Evolutionary conservation across 37 sponge, comb jelly and placozoan species (phyloP).

Genomic region (Cliona cf. orientalis): DNA sequence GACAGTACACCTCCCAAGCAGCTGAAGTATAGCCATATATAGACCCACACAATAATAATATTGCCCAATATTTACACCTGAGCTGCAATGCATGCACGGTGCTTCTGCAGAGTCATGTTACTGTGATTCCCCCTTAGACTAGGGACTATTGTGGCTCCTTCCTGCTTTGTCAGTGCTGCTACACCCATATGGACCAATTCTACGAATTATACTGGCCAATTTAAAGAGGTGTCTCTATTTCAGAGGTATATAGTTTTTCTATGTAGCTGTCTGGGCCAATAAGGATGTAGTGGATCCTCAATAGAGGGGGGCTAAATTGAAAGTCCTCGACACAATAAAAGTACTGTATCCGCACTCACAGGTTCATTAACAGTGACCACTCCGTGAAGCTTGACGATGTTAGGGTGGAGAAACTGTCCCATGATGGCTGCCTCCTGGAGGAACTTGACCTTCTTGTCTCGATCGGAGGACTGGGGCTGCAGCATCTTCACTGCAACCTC

Average conservation of each 20-base stretch:
- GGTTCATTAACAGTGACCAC: constrained; percentile 70
- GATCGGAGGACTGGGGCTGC: constrained; percentile 23
- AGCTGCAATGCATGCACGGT: too few species aligned
- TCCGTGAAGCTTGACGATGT: constrained; percentile 61
- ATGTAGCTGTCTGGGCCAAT: neutral
- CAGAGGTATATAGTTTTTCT: too few species aligned
- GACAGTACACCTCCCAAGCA: too few species aligned
- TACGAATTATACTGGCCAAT: neutral
- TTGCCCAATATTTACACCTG: too few species aligned
- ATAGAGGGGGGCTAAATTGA: neutral
- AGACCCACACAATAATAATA: too few species aligned
- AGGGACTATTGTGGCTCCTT: too few species aligned
- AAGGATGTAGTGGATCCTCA: neutral
- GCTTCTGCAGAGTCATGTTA: too few species aligned
- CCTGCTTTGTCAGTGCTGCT: too few species aligned
- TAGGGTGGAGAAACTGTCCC: constrained; percentile 67
- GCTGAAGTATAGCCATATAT: too few species aligned
- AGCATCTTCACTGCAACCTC: constrained; percentile 67
- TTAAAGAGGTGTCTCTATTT: neutral
- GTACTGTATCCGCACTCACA: constrained; percentile 27
- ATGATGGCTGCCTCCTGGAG: constrained; percentile 77
- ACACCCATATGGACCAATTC: too few species aligned
- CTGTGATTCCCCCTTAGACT: too few species aligned
- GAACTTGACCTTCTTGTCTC: constrained; percentile 68
- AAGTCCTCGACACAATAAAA: neutral